Conservation (phyloP, 2,888 invertebrate genomes). For the Thereva nobilitata region DNA sequence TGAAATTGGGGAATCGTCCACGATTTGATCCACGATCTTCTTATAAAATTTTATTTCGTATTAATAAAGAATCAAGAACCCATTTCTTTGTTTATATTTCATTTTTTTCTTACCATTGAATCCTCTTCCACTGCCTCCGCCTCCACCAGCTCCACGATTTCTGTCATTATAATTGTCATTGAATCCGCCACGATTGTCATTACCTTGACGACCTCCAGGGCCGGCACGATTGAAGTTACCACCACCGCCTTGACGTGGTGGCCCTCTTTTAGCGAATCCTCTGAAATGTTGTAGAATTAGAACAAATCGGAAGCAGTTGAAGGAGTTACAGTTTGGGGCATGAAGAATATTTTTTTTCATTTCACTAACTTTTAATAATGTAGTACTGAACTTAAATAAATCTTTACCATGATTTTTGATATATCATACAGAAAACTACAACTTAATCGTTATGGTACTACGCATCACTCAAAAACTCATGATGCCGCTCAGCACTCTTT, state of each 20-base stretch:
- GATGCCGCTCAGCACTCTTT: too few relatives aligned
- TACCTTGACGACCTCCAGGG: slow-evolving; percentile 35
- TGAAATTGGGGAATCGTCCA: slow-evolving; percentile 57
- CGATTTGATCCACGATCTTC: slow-evolving; percentile 56
- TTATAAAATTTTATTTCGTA: not conserved
- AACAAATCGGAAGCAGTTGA: too few relatives aligned
- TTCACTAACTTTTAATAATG: too few relatives aligned
- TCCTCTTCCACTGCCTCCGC: slow-evolving; percentile 62
- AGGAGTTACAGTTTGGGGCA: too few relatives aligned
- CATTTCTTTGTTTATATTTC: not conserved
- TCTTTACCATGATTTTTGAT: too few relatives aligned
- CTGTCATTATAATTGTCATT: slow-evolving; percentile 60
- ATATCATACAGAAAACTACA: too few relatives aligned
- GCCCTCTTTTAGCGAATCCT: slow-evolving; percentile 58
- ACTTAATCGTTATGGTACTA: too few relatives aligned
- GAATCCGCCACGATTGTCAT: slow-evolving; percentile 52
- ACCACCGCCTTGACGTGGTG: slow-evolving; percentile 57
- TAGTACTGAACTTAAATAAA: too few relatives aligned
- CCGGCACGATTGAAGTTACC: slow-evolving; percentile 50
- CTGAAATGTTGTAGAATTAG: slow-evolving; percentile 46
- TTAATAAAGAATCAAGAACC: not conserved
- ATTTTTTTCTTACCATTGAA: slow-evolving; percentile 55
- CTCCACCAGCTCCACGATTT: slow-evolving; percentile 59
- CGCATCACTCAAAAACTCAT: too few relatives aligned
- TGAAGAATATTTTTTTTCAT: too few relatives aligned